These are phyloP conservation scores for Solenodon paradoxus DNA, from an alignment of 2,113 vertebrate species.

Conservation along the genomic window DNA sequence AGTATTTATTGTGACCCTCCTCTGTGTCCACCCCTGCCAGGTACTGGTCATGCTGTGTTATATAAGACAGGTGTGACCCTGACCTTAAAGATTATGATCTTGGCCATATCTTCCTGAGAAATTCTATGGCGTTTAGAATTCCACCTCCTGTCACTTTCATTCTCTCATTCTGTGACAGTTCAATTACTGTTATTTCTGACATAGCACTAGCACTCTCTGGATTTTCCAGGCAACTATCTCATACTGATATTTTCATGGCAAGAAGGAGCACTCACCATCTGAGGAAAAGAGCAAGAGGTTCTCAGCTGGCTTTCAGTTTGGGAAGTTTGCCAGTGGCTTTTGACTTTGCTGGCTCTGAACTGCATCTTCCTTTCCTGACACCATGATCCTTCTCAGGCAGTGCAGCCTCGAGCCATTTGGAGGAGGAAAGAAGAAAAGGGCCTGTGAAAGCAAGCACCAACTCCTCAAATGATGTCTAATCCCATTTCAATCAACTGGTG, in stretches of 20 bases:
- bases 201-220: not conserved
- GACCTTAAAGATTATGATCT: not conserved
- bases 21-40: not conserved
- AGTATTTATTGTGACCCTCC: not conserved
- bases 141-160: not conserved
- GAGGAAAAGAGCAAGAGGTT: not conserved
- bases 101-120: not conserved
- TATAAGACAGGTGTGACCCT: not conserved
- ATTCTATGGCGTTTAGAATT: not conserved
- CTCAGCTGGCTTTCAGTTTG: not conserved
- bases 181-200: not conserved
- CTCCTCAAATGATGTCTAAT: not conserved
- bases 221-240: not conserved
- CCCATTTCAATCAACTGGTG: not conserved
- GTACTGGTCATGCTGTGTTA: not conserved
- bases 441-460: not conserved
- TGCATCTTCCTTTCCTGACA: conserved; percentile 24
- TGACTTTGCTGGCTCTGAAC: conserved; percentile 24
- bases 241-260: not conserved
- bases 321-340: conserved; percentile 8
- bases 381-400: not conserved
- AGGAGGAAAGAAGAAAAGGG: not conserved
- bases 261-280: not conserved
- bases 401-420: not conserved
- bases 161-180: not conserved